Percentiles rank a stretch among this genome's conserved stretches.
Evolutionary conservation across 2,113 vertebrate genomes (phyloP).

Genomic region (Buteo buteo): DNA sequence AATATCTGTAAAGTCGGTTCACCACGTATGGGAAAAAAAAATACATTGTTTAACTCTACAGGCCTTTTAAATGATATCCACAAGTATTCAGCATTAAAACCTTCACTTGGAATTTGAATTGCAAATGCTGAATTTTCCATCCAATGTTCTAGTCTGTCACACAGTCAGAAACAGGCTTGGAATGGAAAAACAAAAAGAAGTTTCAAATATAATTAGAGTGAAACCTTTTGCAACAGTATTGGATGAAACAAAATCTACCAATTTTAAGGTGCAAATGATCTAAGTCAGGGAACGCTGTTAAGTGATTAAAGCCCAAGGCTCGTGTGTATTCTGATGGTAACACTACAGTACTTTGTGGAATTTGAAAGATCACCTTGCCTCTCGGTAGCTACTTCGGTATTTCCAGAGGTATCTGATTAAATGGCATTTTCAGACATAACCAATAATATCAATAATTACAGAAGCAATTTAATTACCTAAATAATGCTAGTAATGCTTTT

Average conservation of each 20-base stretch:
- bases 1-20: conserved; percentile 43
- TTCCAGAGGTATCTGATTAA: not conserved
- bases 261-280: not conserved
- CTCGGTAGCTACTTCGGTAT: not conserved
- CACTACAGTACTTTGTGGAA: not conserved
- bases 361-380: not conserved
- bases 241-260: not conserved
- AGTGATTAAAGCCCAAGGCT: not conserved
- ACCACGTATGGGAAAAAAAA: conserved; percentile 36
- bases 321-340: not conserved
- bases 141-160: conserved; percentile 52
- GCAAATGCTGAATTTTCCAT: conserved; percentile 68
- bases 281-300: not conserved
- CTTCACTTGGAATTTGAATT: conserved; percentile 71
- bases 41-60: conserved; percentile 55
- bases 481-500: not conserved
- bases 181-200: conserved; percentile 58
- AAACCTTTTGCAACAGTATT: not conserved
- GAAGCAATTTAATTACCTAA: not conserved
- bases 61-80: conserved; percentile 63
- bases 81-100: conserved; percentile 66
- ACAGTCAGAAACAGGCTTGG: conserved; percentile 57
- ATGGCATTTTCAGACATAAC: not conserved
- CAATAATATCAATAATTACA: not conserved
- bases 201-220: conserved; percentile 44